Evolutionary conservation across 2,888 invertebrate species (phyloP).

Genomic region (Cryptophagus acutangulus): DNA sequence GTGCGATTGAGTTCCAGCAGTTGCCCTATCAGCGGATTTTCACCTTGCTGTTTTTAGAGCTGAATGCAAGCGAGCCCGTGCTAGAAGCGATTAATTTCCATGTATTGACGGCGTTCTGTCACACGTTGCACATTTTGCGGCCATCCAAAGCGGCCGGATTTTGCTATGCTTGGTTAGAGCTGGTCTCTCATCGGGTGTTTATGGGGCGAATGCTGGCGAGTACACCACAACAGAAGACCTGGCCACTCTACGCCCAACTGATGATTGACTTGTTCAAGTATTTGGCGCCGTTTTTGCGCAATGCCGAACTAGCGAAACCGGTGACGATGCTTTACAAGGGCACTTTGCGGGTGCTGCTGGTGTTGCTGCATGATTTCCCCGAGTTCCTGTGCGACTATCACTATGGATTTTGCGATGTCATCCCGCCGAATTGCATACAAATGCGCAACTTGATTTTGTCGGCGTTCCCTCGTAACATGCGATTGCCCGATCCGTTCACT

Average conservation of each 20-base stretch:
- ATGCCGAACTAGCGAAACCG: conserved; percentile 92
- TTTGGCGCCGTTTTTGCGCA: conserved; percentile 92
- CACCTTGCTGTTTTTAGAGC: conserved; percentile 92
- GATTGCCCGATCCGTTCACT: conserved; percentile 97
- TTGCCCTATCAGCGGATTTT: conserved; percentile 96
- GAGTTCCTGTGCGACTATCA: conserved; percentile 99
- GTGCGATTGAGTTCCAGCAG: conserved; percentile 88
- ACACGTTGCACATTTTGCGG: conserved; percentile 87
- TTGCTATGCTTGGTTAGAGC: conserved; percentile 96
- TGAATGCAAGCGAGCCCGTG: conserved; percentile 89
- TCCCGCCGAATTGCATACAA: conserved; percentile 98
- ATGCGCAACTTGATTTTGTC: conserved; percentile 97
- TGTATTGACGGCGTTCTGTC: conserved; percentile 92
- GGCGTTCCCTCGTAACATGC: conserved; percentile 97
- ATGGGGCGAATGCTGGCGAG: conserved; percentile 88
- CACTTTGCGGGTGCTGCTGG: conserved; percentile 81
- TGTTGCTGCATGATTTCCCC: conserved; percentile 96
- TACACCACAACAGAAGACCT: conserved; percentile 90
- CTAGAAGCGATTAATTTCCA: conserved; percentile 93
- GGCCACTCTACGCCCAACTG: conserved; percentile 96
- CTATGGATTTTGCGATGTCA: conserved; percentile 98
- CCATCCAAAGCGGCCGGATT: conserved; percentile 94
- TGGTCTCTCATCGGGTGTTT: conserved; percentile 94
- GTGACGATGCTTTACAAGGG: conserved; percentile 94
- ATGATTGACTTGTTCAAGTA: conserved; percentile 95